Evolutionary conservation across 2,888 invertebrate species (phyloP).

Genomic region (Prosopocoilus inquinatus): DNA sequence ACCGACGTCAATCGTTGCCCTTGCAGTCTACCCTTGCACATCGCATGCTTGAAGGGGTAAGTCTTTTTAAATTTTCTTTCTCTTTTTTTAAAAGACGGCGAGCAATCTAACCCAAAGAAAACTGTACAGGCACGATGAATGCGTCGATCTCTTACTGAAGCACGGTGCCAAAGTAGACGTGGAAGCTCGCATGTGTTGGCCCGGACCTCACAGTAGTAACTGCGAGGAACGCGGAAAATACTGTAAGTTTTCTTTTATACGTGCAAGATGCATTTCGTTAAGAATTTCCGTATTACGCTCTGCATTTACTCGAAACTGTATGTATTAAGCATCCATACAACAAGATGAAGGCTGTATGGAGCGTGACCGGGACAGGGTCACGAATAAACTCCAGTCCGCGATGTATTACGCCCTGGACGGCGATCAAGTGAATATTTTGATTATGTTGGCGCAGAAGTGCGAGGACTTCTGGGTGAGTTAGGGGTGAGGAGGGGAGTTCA

Average conservation of each 20-base stretch:
- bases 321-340: slow-evolving; percentile 48
- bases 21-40: slow-evolving; percentile 74
- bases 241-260: slow-evolving; percentile 49
- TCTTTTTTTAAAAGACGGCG: too few species aligned
- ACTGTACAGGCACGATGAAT: slow-evolving; percentile 60
- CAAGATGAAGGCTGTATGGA: slow-evolving; percentile 56
- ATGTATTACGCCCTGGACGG: slow-evolving; percentile 72
- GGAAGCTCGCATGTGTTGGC: slow-evolving; percentile 74
- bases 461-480: slow-evolving; percentile 68
- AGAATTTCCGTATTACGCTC: too few species aligned
- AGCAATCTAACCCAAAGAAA: neutral
- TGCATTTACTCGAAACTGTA: slow-evolving; percentile 19
- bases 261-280: too few species aligned
- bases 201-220: slow-evolving; percentile 67
- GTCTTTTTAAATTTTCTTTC: slow-evolving; percentile 14
- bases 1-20: slow-evolving; percentile 67
- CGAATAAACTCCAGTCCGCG: slow-evolving; percentile 64
- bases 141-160: slow-evolving; percentile 65
- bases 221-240: slow-evolving; percentile 69
- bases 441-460: slow-evolving; percentile 63
- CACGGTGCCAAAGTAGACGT: slow-evolving; percentile 70
- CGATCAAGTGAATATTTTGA: slow-evolving; percentile 68
- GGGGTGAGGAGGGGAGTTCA: slow-evolving; percentile 39
- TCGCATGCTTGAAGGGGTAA: slow-evolving; percentile 69
- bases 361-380: slow-evolving; percentile 45